Base-by-base conservation (phyloP, 2,888 invertebrate genomes). In the Cryptocephalus primarius region DNA sequence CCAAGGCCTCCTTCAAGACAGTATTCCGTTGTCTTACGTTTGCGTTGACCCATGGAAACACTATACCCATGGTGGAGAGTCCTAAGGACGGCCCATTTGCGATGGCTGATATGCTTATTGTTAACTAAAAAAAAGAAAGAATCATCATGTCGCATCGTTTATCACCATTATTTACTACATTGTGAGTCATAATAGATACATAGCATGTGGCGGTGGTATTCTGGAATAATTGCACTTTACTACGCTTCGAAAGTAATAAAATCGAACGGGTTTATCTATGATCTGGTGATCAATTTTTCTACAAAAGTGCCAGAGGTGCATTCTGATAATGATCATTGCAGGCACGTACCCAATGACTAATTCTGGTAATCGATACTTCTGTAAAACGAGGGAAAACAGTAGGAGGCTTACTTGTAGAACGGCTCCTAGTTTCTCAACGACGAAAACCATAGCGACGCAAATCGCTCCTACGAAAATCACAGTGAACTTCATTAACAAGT, bases 61-160 rank as follows among this genome's bases (percentile, higher is more conserved):
- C 68, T 47, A 84, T 73, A 9, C 83, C 84, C 63, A 82, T 76
- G 9, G 77, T 79, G 59, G 84, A 84, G 46, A 83, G 75, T 34
- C 81, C 83, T 45, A 85, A 63, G 8, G 82, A 70, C 2, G 84
- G 82, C 9, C 83, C 84, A 57, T 77, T 80, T 22, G 80, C 75
- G 50, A 84, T 79, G 9, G 82, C 78, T 33, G 76, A 74, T 44
- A 82, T 67, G 42, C 78, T 81, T 61, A 79, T 76, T 2, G 79
- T 75, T 47, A 82, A 63, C 75, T 75, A 55, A 43, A 67, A 64
- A 43, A 46, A 13, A 11, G 38, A 39, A 31, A 34, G 8, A 14
- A 34, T 54, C 64, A 34, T 54, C 64, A 32, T 12, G 6, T 22
- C 22, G 22, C 22, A 22, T 22, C 22, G 22, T 22, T 22, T 22